These are phyloP conservation scores for Nymphalis urticae DNA, from an alignment of 2,888 invertebrate species.

Conservation along the genomic window DNA sequence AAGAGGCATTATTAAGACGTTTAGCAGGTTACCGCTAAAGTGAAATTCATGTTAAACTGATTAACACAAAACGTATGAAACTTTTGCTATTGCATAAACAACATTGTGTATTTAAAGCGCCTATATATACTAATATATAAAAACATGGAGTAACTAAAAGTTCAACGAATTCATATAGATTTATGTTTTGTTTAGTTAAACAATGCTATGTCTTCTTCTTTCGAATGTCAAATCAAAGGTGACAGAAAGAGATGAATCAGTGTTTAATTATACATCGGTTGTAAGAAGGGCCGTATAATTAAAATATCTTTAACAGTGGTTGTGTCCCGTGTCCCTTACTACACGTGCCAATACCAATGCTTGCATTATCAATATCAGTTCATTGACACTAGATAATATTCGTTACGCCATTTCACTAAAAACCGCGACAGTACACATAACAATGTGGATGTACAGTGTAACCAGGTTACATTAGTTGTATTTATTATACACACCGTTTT, in stretches of 20 bases:
- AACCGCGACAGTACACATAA: background rate
- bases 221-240: too few relatives aligned
- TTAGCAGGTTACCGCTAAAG: slow-evolving; percentile 27
- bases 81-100: slow-evolving; percentile 13
- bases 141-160: too few relatives aligned
- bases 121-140: too few relatives aligned
- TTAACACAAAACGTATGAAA: slow-evolving; percentile 22
- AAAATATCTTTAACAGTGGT: too few relatives aligned
- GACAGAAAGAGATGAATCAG: too few relatives aligned
- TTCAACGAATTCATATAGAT: too few relatives aligned
- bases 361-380: background rate
- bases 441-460: slow-evolving; percentile 3
- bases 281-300: too few relatives aligned
- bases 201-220: too few relatives aligned
- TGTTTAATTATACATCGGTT: too few relatives aligned
- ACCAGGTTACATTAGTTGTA: slow-evolving; percentile 27
- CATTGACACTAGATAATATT: slow-evolving; percentile 3
- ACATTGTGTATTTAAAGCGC: background rate
- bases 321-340: too few relatives aligned
- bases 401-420: background rate
- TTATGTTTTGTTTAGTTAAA: too few relatives aligned
- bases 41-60: slow-evolving; percentile 35
- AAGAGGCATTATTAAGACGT: slow-evolving; percentile 4
- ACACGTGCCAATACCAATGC: too few relatives aligned
- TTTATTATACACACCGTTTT: slow-evolving; percentile 11